Evolutionary conservation across 2,888 invertebrate genomes (phyloP).

Genomic region (Hypselothyrea guttata): DNA sequence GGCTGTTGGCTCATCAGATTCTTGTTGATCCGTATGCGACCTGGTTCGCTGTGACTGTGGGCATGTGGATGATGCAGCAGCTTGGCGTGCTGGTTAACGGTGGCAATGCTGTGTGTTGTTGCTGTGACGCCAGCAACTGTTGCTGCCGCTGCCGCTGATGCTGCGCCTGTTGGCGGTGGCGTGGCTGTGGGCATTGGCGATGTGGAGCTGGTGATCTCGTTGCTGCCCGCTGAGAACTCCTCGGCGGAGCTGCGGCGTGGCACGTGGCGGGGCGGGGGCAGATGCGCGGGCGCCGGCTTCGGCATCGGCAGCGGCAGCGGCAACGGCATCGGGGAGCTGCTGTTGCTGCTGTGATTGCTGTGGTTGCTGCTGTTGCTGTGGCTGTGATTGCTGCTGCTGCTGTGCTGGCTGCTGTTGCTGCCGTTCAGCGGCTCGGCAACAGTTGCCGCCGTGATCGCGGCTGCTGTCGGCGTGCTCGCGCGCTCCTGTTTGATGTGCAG

Average conservation of each 20-base stretch:
- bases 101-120: conserved; percentile 74
- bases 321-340: conserved; percentile 55
- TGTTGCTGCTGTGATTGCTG: conserved; percentile 37
- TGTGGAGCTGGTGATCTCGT: conserved; percentile 87
- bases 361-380: conserved; percentile 22
- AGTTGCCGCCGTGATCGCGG: conserved; percentile 28
- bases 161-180: conserved; percentile 23
- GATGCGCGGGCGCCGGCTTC: conserved; percentile 39
- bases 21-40: conserved; percentile 81
- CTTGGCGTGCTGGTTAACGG: conserved; percentile 81
- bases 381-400: conserved; percentile 38
- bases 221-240: conserved; percentile 84
- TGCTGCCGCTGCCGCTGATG: conserved; percentile 28
- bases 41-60: conserved; percentile 74
- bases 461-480: conserved; percentile 74
- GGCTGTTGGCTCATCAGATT: conserved; percentile 78
- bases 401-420: conserved; percentile 36
- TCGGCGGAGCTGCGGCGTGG: conserved; percentile 79
- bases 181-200: conserved; percentile 83
- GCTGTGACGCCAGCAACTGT: conserved; percentile 9
- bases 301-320: conserved; percentile 51
- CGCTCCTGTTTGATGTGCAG: conserved; percentile 82
- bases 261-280: conserved; percentile 41
- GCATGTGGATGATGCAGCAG: conserved; percentile 65
- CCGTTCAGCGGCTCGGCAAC: conserved; percentile 26